Percentiles rank a stretch among this genome's conserved stretches.
Conservation (phyloP, 2,113 vertebrate species). For the Lophochroa leadbeateri region DNA sequence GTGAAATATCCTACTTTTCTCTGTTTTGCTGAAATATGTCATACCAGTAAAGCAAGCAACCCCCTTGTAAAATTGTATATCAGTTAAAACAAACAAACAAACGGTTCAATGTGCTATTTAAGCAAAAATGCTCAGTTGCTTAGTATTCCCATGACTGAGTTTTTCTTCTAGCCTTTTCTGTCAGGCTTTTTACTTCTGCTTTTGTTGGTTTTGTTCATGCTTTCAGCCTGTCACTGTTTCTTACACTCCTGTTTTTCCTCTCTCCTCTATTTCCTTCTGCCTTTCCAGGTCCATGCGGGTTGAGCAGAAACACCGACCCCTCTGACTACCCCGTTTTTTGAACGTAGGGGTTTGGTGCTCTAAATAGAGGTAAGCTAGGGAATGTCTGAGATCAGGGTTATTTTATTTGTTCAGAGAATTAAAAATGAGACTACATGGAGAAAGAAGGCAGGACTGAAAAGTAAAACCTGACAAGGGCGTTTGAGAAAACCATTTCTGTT, state of each 20-base stretch:
- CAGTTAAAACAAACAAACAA: background rate
- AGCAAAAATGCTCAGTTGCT: background rate
- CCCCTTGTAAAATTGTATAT: background rate
- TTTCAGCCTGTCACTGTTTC: background rate
- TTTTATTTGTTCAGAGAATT: background rate
- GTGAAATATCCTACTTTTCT: background rate
- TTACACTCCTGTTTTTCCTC: background rate
- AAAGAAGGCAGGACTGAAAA: background rate
- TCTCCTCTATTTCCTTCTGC: background rate
- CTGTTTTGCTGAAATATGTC: background rate
- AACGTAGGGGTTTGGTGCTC: accelerated
- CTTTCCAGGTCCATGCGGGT: background rate
- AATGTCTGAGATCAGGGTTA: background rate
- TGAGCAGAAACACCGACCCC: background rate
- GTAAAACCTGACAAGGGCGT: accelerated
- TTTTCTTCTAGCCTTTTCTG: background rate
- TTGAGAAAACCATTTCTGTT: background rate
- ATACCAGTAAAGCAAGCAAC: background rate
- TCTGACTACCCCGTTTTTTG: background rate
- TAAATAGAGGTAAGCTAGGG: background rate
- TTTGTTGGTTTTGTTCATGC: background rate
- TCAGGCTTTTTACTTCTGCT: background rate
- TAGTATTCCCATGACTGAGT: accelerated
- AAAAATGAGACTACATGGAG: background rate
- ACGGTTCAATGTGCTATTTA: background rate